Evolutionary conservation across 2,888 invertebrate genomes (phyloP).

Genomic region (Andrena camellia): DNA sequence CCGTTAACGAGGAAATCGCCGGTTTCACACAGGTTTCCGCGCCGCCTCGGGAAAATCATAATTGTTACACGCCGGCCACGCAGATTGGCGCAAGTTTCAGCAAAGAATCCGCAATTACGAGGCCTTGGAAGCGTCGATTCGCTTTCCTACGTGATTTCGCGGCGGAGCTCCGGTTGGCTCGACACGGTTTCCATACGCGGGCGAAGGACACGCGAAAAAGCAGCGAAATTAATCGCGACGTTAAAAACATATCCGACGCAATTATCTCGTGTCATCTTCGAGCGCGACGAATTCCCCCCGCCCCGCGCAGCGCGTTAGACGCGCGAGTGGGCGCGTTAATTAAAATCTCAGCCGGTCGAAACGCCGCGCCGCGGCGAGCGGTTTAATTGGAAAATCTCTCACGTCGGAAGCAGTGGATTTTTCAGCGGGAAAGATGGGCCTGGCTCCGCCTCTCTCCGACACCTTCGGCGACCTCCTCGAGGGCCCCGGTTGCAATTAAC

Average conservation of each 20-base stretch:
- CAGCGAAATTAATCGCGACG: slow-evolving; percentile 12
- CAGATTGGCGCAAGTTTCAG: slow-evolving; percentile 21
- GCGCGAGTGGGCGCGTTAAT: slow-evolving; percentile 27
- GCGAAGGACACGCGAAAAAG: slow-evolving; percentile 19
- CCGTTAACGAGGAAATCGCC: slow-evolving; percentile 10
- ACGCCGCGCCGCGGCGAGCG: background rate
- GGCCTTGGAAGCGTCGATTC: slow-evolving; percentile 4
- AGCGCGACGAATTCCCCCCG: slow-evolving; percentile 5
- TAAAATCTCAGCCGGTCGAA: slow-evolving; percentile 22
- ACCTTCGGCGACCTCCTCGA: background rate
- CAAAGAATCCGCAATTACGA: slow-evolving; percentile 31
- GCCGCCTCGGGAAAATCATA: slow-evolving; percentile 17
- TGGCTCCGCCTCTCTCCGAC: too few relatives aligned
- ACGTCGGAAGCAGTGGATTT: background rate
- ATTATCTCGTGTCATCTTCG: background rate
- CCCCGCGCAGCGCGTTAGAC: background rate
- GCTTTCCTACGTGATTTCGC: slow-evolving; percentile 34
- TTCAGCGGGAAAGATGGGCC: background rate
- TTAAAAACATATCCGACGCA: slow-evolving; percentile 18
- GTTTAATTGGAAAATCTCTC: slow-evolving; percentile 31
- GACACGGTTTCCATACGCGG: background rate
- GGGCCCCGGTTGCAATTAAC: background rate
- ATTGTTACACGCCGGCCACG: background rate
- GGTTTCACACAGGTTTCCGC: slow-evolving; percentile 34
- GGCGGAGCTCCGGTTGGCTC: background rate